phyloP scores from a whole-genome alignment of 1,140 invertebrate species.

The Lasioglossum albipes region DNA sequence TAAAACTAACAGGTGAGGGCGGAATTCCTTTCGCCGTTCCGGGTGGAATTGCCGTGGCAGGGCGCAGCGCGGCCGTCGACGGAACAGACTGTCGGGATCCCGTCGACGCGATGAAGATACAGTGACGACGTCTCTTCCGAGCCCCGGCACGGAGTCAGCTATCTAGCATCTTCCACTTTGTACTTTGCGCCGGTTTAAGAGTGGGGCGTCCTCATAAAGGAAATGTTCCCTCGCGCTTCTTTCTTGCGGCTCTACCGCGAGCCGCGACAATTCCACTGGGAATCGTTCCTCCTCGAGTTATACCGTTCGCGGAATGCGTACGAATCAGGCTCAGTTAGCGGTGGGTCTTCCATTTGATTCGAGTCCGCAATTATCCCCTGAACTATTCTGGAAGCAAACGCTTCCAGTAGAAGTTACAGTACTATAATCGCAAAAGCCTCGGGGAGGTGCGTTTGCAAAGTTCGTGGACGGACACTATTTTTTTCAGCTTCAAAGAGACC shows the following conservation, averaged over 20 bases:
- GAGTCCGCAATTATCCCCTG: too few species aligned
- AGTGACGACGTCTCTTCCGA: conserved; percentile 38
- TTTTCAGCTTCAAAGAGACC: too few species aligned
- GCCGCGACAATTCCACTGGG: background rate
- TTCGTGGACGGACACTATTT: too few species aligned
- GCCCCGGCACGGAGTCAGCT: conserved; percentile 7
- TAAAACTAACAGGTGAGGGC: conserved; percentile 45
- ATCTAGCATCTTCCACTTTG: conserved; percentile 63
- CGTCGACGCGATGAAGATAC: conserved; percentile 59
- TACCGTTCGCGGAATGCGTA: background rate
- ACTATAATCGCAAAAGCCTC: too few species aligned
- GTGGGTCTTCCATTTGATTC: too few species aligned
- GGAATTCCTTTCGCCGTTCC: background rate
- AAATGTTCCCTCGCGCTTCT: conserved; percentile 22
- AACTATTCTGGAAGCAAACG: too few species aligned
- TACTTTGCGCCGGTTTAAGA: conserved; percentile 53
- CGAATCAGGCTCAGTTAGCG: background rate
- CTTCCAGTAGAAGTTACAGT: too few species aligned
- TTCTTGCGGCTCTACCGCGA: background rate
- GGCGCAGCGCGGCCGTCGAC: background rate
- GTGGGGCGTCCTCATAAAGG: conserved; percentile 30
- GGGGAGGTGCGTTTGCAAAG: too few species aligned
- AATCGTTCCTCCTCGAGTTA: conserved; percentile 1
- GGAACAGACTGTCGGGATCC: conserved; percentile 17
- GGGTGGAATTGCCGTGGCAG: background rate